These are phyloP conservation scores for Sebastolobus alascanus DNA, from an alignment of 2,797 vertebrate species.

Conservation along the genomic window DNA sequence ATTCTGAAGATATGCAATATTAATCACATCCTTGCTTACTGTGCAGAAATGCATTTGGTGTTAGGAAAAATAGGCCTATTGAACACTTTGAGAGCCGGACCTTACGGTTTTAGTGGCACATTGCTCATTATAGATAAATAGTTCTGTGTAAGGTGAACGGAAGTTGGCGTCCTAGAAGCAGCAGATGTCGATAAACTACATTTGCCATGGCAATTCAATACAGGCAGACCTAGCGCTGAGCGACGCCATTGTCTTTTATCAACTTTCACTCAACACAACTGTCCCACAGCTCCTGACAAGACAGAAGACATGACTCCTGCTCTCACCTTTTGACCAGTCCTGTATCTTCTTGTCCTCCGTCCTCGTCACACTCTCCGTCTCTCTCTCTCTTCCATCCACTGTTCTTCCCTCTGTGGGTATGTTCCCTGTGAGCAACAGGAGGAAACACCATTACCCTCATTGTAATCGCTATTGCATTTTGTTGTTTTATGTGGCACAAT, in stretches of 20 bases:
- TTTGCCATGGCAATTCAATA: constrained; percentile 22
- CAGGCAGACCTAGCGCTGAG: not conserved
- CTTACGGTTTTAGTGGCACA: not conserved
- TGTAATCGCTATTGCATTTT: not conserved
- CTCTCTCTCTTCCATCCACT: constrained; percentile 96
- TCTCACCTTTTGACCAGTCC: constrained; percentile 92
- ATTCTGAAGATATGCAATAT: constrained; percentile 26
- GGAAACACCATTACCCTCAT: not conserved
- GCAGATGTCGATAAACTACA: constrained; percentile 7
- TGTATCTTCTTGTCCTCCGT: constrained; percentile 92
- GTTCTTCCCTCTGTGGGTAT: constrained; percentile 91
- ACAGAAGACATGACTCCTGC: not conserved
- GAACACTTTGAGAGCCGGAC: not conserved
- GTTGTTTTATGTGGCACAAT: not conserved
- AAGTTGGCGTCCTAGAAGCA: not conserved
- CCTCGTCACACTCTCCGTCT: constrained; percentile 92
- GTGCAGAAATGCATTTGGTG: not conserved
- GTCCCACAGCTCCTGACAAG: not conserved
- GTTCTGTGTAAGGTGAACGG: not conserved
- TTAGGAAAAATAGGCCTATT: constrained; percentile 3
- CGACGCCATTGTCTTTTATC: not conserved
- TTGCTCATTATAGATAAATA: constrained; percentile 1
- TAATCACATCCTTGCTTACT: constrained; percentile 23
- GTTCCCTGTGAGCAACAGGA: constrained; percentile 86
- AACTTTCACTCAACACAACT: not conserved